Base-by-base conservation (phyloP, 2,888 invertebrate genomes). In the Eurytoma californica region DNA sequence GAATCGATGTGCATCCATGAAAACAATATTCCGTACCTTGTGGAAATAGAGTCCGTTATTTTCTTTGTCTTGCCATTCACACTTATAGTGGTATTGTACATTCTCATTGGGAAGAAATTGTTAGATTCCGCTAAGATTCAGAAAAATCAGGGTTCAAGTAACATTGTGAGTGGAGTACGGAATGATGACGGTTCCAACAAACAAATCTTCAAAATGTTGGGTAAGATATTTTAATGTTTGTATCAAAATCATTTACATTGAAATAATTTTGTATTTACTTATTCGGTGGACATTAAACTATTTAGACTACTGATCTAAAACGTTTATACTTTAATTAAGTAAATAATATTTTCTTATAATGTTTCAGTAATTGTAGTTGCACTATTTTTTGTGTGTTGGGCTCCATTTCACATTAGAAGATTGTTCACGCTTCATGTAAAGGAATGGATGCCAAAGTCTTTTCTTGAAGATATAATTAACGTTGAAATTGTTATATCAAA, bases 371-470 rank as follows among this genome's bases (percentile, higher is more conserved):
- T 9, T 5, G 51, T 72, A 14, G 70, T 72, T 1, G 70, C 12
- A n/a, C 28, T 18, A 16, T 72, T 72, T 18, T 72, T 72, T 20
- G n/a, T 72, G 3, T 60, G 60, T 9, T 72, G 70, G 70, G 18
- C 49, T 9, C 70, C 70, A n/a, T 72, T 60, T 58, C 57, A 72
- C 12, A 12, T 60, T 14, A 12, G 28, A 12, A n/a, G 60, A 28
- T 14, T 72, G 49, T 51, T 49, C 16, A 0, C 13, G 0, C 13
- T 58, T 7, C 30, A 58, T 18, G 18, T 2, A 5, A 30, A n/a
- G n/a, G n/a, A n/a, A n/a, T n/a, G n/a, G n/a, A n/a, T n/a, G n/a
- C n/a, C n/a, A n/a, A n/a, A 30, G 0, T 30, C 3, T 30, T 2
- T 30, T 30, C 3, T 7, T 0, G 3, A 0, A 5, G 30, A 30